Conservation (phyloP, 1,140 invertebrate species). For the Nomia melanderi region DNA sequence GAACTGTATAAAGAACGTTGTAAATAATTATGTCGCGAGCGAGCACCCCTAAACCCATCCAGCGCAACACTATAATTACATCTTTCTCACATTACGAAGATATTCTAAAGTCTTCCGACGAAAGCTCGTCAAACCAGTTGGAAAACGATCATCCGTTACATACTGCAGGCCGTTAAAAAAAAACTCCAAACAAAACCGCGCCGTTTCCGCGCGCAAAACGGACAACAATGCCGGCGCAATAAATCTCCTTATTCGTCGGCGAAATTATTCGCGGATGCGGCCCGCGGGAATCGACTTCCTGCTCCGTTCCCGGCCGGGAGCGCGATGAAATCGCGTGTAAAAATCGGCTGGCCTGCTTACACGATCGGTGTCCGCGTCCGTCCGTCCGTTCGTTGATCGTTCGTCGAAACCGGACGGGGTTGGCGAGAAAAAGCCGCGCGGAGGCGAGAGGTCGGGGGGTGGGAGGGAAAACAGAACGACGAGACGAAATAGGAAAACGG, state of each 20-base stretch:
- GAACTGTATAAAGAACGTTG: too few species aligned
- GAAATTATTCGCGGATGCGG: constrained; percentile 32
- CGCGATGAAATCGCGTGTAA: constrained; percentile 18
- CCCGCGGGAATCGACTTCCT: constrained; percentile 30
- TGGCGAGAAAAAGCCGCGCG: too few species aligned
- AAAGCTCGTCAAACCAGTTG: too few species aligned
- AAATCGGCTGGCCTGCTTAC: constrained; percentile 36
- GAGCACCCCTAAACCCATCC: too few species aligned
- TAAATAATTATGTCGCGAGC: too few species aligned
- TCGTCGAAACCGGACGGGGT: not conserved
- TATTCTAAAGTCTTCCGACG: too few species aligned
- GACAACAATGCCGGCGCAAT: not conserved
- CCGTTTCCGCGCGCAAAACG: not conserved
- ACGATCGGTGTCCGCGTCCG: constrained; percentile 15
- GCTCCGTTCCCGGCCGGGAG: not conserved
- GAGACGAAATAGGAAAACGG: not conserved
- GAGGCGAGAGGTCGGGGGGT: not conserved
- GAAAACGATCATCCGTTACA: not conserved
- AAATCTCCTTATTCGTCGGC: constrained; percentile 22
- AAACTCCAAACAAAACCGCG: not conserved
- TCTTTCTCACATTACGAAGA: too few species aligned
- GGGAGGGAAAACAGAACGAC: not conserved
- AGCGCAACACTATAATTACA: too few species aligned
- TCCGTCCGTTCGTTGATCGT: constrained; percentile 6
- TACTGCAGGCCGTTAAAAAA: not conserved